phyloP scores from a whole-genome alignment of 2,797 vertebrate genomes.

The Hirundo rustica region DNA sequence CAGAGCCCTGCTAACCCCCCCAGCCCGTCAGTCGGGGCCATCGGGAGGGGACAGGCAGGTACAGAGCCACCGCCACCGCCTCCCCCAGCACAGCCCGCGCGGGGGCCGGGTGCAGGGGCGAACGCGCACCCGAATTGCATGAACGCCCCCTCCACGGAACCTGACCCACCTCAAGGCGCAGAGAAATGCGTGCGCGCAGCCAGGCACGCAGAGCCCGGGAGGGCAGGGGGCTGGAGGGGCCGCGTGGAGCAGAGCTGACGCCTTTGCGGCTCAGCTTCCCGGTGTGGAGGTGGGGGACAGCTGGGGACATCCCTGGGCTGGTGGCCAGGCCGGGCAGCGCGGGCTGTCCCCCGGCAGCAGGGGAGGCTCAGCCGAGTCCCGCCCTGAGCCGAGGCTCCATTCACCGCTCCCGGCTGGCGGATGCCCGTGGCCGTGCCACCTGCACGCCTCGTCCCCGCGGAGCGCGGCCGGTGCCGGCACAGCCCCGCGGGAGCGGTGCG shows the following conservation, averaged over 20 bases:
- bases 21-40: accelerated
- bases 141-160: accelerated
- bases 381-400: neutral
- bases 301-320: neutral
- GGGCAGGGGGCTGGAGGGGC: neutral
- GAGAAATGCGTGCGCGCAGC: neutral
- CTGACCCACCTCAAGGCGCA: accelerated
- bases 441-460: neutral
- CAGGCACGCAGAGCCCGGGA: accelerated
- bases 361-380: neutral
- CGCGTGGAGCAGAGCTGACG: neutral
- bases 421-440: neutral
- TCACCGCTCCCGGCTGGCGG: neutral
- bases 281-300: neutral
- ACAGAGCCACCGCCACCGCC: no score
- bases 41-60: neutral
- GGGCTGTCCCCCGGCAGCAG: neutral
- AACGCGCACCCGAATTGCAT: accelerated
- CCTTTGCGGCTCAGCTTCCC: neutral
- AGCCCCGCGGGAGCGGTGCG: no score
- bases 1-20: neutral
- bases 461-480: no score
- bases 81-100: neutral
- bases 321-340: neutral
- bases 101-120: neutral